These are phyloP conservation scores for Macrocentrus cingulum DNA, from an alignment of 1,140 invertebrate species.

Conservation along the genomic window DNA sequence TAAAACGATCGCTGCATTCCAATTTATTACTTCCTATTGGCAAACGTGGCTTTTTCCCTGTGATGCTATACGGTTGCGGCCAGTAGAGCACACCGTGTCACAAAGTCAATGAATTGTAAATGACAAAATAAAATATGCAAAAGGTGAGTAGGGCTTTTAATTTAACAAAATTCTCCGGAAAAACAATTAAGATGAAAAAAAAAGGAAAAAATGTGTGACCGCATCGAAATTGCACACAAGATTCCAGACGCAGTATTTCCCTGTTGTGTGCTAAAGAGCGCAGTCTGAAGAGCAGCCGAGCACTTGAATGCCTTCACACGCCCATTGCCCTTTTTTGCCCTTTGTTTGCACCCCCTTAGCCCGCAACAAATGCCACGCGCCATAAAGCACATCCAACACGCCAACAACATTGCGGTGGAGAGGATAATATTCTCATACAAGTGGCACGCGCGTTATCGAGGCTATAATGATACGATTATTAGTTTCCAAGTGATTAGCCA, in stretches of 20 bases:
- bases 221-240: no score
- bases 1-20: conserved; percentile 3
- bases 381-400: conserved; percentile 14
- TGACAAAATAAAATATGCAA: no score
- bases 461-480: background rate
- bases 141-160: no score
- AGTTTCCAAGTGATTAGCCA: background rate
- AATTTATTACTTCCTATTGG: conserved; percentile 3
- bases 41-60: background rate
- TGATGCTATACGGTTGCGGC: no score
- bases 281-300: background rate
- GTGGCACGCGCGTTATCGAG: background rate
- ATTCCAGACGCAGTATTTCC: no score
- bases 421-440: background rate
- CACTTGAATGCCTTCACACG: conserved; percentile 23
- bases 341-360: background rate
- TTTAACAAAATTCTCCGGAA: no score
- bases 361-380: conserved; percentile 15
- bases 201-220: no score
- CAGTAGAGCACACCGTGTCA: no score
- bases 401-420: background rate
- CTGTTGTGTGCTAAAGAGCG: no score
- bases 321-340: conserved; percentile 17
- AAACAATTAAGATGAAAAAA: no score
- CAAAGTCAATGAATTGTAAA: no score